Percentiles rank a stretch among this genome's conserved stretches.
Evolutionary conservation across 2,113 vertebrate genomes (phyloP).

Genomic region (Delphinapterus leucas): DNA sequence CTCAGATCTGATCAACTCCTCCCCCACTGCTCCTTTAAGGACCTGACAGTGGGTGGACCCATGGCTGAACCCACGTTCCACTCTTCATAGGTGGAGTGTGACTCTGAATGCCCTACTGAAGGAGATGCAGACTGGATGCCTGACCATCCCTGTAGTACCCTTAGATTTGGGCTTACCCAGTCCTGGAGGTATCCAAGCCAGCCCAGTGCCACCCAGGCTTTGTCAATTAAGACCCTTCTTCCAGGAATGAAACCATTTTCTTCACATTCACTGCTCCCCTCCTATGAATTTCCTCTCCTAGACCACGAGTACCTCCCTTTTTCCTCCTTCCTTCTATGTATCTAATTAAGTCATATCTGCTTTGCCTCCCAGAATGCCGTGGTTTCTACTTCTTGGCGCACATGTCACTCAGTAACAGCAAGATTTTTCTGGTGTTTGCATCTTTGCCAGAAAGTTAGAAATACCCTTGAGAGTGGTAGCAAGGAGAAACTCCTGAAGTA

Average conservation of each 20-base stretch:
- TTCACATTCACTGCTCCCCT: not conserved
- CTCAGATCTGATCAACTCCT: not conserved
- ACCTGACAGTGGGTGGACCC: not conserved
- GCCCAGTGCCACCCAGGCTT: not conserved
- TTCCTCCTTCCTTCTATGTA: not conserved
- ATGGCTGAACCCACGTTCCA: not conserved
- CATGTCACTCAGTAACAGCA: not conserved
- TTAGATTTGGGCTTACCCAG: not conserved
- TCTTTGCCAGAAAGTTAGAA: not conserved
- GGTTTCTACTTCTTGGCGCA: not conserved
- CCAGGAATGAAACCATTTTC: not conserved
- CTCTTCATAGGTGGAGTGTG: not conserved
- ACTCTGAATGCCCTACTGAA: not conserved
- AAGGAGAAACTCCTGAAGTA: not conserved
- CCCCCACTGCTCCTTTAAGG: not conserved
- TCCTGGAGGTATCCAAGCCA: not conserved
- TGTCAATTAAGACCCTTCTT: not conserved
- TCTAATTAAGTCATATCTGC: not conserved
- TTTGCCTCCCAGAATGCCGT: not conserved
- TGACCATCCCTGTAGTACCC: not conserved
- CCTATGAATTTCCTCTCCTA: not conserved
- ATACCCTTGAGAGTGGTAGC: not conserved
- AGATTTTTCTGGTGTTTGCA: not conserved
- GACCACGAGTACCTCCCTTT: not conserved
- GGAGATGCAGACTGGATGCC: not conserved